phyloP scores from a whole-genome alignment of 2,888 invertebrate species.

The Choristoneura rosaceana region DNA sequence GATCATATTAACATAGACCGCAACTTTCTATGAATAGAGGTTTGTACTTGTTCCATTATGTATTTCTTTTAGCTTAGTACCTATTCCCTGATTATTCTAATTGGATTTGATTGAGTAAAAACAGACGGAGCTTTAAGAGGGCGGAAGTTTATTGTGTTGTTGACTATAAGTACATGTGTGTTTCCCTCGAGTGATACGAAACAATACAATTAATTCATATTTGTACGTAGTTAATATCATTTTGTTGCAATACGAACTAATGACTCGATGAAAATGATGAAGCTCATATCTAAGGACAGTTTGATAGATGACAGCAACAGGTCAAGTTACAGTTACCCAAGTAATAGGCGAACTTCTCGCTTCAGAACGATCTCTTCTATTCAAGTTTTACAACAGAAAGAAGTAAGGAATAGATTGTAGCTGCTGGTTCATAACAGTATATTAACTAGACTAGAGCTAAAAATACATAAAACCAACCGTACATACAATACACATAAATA shows the following conservation, averaged over 20 bases:
- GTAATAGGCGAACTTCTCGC: too few species aligned
- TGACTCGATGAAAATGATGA: background rate
- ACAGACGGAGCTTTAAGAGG: slow-evolving; percentile 8
- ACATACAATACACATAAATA: too few species aligned
- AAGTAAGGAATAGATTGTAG: too few species aligned
- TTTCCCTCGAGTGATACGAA: background rate
- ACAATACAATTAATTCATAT: background rate
- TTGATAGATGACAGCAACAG: too few species aligned
- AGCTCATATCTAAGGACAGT: too few species aligned
- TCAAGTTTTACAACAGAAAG: too few species aligned
- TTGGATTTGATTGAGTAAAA: slow-evolving; percentile 44
- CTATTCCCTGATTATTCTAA: slow-evolving; percentile 48
- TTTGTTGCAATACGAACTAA: background rate
- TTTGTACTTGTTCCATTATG: slow-evolving; percentile 42
- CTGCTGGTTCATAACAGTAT: too few species aligned
- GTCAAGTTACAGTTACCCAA: too few species aligned
- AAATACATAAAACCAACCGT: too few species aligned
- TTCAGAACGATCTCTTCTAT: too few species aligned
- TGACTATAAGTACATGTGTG: background rate
- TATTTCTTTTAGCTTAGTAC: slow-evolving; percentile 50
- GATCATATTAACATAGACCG: slow-evolving; percentile 36
- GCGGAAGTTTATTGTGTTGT: slow-evolving; percentile 49
- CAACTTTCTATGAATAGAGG: slow-evolving; percentile 39
- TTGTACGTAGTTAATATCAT: background rate
- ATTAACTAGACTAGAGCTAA: too few species aligned